Evolutionary conservation across 2,888 invertebrate species (phyloP), one percentile per base, ranked within the genome.

Genomic region (Synanthedon vespiformis): DNA sequence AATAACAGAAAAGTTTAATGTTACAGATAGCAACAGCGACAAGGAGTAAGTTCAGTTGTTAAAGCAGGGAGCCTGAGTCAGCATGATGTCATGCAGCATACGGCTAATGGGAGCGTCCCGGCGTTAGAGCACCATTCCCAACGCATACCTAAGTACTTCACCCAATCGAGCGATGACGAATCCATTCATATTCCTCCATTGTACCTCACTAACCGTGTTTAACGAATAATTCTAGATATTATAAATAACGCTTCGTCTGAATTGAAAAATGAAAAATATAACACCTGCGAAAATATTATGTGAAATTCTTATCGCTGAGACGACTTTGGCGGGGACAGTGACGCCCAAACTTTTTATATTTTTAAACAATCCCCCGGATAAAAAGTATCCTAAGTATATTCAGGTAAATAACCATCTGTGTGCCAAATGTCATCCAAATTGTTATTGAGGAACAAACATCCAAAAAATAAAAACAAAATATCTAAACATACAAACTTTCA

Each of bases 151-250:
- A 22, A 22, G 22, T 82, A 75, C 77, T 78, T 80, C 74, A 71
- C 66, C 80, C 77, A 82, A 84, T 85, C 77, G 77, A 80, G 85
- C 81, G 81, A 81, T 84, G 85, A 85, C 85, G 81, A 78, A 76
- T 72, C 75, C 81, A 82, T 83, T 83, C 84, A 81, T 75, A 73
- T 70, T 69, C 68, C 68, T 68, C 68, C 70, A 76, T 76, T 72
- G 70, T 74, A 62, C 57, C 66, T 70, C 67, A 68, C 70, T 66
- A 64, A 34, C 69, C 70, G 67, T 72, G 72, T 71, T 74, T 62
- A 65, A 66, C 63, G 67, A 67, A 65, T 65, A 63, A 78, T 73
- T 74, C 72, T 72, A 72, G 67, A 60, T 58, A 75, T 75, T 71
- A 34, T 34, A 34, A 34, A 34, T 34, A 34, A 71, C 77, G 22